These are phyloP conservation scores for Sorex fumeus DNA, from an alignment of 2,113 vertebrate genomes.

Conservation along the genomic window DNA sequence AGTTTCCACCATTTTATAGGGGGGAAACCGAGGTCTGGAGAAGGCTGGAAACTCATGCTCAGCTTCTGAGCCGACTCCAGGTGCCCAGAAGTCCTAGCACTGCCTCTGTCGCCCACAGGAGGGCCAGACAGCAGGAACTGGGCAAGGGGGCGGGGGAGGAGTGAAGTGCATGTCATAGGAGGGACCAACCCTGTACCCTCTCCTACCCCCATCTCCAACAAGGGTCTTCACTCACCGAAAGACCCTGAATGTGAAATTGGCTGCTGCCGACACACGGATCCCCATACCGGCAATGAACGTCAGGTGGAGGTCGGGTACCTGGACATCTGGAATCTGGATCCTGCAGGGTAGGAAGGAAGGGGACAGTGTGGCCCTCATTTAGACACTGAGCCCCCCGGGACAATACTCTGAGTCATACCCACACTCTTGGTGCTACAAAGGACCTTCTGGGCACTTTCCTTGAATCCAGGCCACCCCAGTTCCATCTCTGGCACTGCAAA, in stretches of 20 bases:
- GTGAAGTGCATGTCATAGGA: not conserved
- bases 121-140: not conserved
- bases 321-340: constrained; percentile 69
- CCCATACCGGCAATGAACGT: constrained; percentile 75
- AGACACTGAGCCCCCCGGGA: not conserved
- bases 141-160: not conserved
- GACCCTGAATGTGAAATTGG: constrained; percentile 74
- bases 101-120: not conserved
- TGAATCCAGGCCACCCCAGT: too few relatives aligned
- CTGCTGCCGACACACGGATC: constrained; percentile 62
- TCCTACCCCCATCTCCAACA: not conserved
- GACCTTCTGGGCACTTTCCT: not conserved
- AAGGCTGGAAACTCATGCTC: not conserved
- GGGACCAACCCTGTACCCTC: not conserved
- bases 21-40: not conserved
- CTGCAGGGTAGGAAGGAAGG: constrained; percentile 52
- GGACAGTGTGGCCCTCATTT: not conserved
- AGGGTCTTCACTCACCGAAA: constrained; percentile 76
- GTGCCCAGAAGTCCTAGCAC: not conserved
- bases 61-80: not conserved
- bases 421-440: not conserved
- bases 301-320: constrained; percentile 60
- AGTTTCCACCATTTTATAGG: not conserved
- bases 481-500: too few relatives aligned
- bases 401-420: not conserved